Evolutionary conservation across 2,113 vertebrate species (phyloP).

Genomic region (Corynorhinus townsendii): DNA sequence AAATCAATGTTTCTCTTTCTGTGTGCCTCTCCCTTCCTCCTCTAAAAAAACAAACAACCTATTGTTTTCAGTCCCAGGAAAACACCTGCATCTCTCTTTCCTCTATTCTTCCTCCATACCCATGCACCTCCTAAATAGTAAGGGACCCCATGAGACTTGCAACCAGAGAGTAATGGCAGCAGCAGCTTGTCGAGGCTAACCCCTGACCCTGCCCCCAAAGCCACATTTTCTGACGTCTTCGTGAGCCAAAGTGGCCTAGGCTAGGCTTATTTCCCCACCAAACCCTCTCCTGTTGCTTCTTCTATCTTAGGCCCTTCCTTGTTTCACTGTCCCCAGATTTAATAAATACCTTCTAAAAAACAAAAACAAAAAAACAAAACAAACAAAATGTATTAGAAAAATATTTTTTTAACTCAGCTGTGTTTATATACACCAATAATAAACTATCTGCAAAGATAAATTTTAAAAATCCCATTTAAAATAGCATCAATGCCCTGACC

Average conservation of each 20-base stretch:
- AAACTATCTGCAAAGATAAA: not conserved
- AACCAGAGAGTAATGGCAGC: too few relatives aligned
- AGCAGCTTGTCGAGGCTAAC: too few relatives aligned
- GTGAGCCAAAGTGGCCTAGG: too few relatives aligned
- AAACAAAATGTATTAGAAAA: not conserved
- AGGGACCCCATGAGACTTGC: too few relatives aligned
- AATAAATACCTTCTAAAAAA: not conserved
- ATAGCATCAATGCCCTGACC: not conserved
- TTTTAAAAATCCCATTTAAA: not conserved
- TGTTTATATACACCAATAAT: not conserved
- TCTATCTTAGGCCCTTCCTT: too few relatives aligned
- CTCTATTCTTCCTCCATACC: too few relatives aligned
- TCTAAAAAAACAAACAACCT: not conserved
- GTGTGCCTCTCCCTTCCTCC: not conserved
- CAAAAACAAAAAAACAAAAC: not conserved
- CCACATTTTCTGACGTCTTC: too few relatives aligned
- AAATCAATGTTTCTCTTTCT: not conserved
- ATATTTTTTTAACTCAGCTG: not conserved
- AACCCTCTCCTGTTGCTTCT: not conserved
- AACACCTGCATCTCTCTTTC: too few relatives aligned
- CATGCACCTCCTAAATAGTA: too few relatives aligned
- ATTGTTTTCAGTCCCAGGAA: not conserved
- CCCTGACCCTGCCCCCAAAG: too few relatives aligned
- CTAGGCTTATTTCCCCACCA: too few relatives aligned
- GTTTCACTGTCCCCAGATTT: too few relatives aligned